Evolutionary conservation across 2,888 invertebrate species (phyloP).

Genomic region (Hydraecia micacea): DNA sequence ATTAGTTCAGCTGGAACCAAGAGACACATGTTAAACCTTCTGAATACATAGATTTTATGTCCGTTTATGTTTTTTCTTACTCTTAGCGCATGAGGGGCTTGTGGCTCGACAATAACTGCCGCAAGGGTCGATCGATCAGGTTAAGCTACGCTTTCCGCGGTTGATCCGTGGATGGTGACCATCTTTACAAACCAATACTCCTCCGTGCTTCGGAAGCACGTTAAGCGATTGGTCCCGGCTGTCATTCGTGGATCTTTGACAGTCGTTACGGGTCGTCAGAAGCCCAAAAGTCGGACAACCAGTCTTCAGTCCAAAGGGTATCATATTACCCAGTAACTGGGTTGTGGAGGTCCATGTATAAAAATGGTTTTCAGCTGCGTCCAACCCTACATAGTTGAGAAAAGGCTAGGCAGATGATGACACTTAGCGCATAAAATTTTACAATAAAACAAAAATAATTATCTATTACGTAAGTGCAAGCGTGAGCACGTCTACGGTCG

Average conservation of each 20-base stretch:
- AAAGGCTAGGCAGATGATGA: no score
- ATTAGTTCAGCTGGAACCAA: slow-evolving; percentile 64
- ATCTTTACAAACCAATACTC: background rate
- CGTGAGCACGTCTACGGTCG: no score
- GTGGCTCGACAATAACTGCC: background rate
- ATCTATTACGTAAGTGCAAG: no score
- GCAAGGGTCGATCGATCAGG: background rate
- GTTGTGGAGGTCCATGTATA: background rate
- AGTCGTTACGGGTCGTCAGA: background rate
- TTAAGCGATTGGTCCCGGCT: background rate
- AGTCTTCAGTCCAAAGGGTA: background rate
- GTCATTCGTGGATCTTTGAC: background rate
- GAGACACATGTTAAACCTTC: background rate
- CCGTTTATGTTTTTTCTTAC: background rate
- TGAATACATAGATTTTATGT: background rate
- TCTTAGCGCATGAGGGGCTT: background rate
- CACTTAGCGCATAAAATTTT: no score
- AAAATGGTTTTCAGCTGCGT: background rate
- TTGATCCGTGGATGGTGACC: background rate
- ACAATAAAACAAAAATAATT: no score
- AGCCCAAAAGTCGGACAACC: background rate
- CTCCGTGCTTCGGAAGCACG: background rate
- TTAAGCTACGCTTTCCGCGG: background rate
- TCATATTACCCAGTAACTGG: background rate
- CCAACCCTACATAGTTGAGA: background rate